Evolutionary conservation across 2,888 invertebrate genomes (phyloP).

Genomic region (Acrobasis consociella): DNA sequence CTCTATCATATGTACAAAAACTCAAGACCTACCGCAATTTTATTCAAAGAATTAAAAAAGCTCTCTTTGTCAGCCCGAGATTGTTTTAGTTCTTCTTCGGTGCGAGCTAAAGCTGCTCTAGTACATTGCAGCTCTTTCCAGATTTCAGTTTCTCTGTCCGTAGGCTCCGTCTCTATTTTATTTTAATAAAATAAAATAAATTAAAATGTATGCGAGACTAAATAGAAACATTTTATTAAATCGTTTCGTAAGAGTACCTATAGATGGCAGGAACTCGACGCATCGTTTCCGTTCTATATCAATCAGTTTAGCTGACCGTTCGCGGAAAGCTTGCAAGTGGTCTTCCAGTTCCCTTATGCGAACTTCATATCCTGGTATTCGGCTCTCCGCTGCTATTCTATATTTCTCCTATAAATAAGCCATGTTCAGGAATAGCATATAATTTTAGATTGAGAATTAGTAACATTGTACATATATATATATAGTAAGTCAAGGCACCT

Average conservation of each 20-base stretch:
- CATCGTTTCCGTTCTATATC: slow-evolving; percentile 60
- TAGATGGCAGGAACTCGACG: slow-evolving; percentile 64
- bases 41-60: slow-evolving; percentile 71
- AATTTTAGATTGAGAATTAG: slow-evolving; percentile 3
- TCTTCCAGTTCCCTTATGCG: slow-evolving; percentile 59
- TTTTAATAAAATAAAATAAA: neutral
- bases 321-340: slow-evolving; percentile 48
- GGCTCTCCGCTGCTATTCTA: slow-evolving; percentile 44
- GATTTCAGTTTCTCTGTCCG: slow-evolving; percentile 73
- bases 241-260: slow-evolving; percentile 49
- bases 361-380: slow-evolving; percentile 47
- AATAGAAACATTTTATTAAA: slow-evolving; percentile 13
- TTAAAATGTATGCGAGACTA: slow-evolving; percentile 23
- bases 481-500: slow-evolving; percentile 53
- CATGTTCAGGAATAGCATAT: slow-evolving; percentile 24
- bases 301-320: slow-evolving; percentile 58
- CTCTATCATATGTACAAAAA: neutral
- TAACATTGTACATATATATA: slow-evolving; percentile 1
- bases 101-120: slow-evolving; percentile 53
- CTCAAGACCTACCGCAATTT: slow-evolving; percentile 64
- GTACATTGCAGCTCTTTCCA: slow-evolving; percentile 76
- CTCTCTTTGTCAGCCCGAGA: slow-evolving; percentile 76
- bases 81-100: slow-evolving; percentile 66
- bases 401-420: slow-evolving; percentile 51
- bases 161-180: slow-evolving; percentile 60